These are phyloP conservation scores for Acrossocheilus fasciatus DNA, from an alignment of 2,797 vertebrate species.

Conservation along the genomic window DNA sequence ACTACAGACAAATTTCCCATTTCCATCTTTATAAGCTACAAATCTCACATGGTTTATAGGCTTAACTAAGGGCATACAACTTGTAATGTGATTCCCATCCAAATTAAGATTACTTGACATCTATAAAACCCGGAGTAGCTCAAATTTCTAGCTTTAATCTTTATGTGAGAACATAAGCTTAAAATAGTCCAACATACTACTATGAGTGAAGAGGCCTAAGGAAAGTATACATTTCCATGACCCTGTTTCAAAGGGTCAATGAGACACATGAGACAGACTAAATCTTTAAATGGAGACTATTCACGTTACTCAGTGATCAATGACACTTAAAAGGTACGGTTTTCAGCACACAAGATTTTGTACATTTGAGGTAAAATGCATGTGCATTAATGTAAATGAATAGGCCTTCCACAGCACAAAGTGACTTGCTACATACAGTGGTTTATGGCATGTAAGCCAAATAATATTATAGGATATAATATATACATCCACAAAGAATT, in stretches of 20 bases:
- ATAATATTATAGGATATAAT: neutral
- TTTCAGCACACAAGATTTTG: neutral
- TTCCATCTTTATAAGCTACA: constrained; percentile 15
- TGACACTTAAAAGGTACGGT: neutral
- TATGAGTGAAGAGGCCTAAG: neutral
- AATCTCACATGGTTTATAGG: constrained; percentile 29
- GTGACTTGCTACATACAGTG: neutral
- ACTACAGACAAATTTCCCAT: neutral
- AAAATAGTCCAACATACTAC: neutral
- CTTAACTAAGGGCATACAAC: constrained; percentile 31
- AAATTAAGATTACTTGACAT: constrained; percentile 3
- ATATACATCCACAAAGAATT: neutral
- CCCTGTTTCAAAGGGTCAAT: constrained; percentile 9
- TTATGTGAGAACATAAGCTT: neutral
- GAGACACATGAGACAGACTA: constrained; percentile 28
- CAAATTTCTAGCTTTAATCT: constrained; percentile 25
- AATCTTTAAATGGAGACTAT: constrained; percentile 40
- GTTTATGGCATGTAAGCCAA: neutral
- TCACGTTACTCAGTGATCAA: constrained; percentile 19
- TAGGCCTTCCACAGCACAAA: neutral
- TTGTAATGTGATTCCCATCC: neutral
- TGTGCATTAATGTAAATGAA: neutral
- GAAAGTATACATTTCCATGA: constrained; percentile 42
- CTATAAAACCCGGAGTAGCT: neutral
- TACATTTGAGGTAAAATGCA: neutral